Conservation (phyloP, 2,113 vertebrate species). For the Clarias gariepinus region DNA sequence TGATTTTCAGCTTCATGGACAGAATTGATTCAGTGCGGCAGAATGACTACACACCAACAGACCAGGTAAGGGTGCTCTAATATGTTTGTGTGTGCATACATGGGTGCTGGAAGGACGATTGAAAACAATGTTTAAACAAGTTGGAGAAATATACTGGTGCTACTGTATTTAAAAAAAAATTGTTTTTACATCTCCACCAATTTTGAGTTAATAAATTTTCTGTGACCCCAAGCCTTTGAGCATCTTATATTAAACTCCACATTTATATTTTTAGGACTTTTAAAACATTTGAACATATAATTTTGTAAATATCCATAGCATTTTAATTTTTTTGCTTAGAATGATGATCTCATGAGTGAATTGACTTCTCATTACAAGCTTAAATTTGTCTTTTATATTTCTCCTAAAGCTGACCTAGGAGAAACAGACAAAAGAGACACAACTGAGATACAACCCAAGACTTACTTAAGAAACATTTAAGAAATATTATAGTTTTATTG, state of each 20-base stretch:
- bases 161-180: not conserved
- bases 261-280: not conserved
- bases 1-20: conserved; percentile 86
- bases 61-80: conserved; percentile 81
- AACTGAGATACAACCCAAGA: no score
- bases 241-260: not conserved
- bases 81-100: not conserved
- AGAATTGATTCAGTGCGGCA: conserved; percentile 88
- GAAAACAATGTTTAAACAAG: not conserved
- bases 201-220: not conserved
- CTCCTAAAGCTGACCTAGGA: no score
- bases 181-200: not conserved
- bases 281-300: not conserved
- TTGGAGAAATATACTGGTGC: not conserved
- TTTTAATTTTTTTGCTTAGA: no score
- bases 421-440: no score
- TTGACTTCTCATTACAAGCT: no score
- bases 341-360: no score
- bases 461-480: no score
- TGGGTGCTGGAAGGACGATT: not conserved
- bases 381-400: not conserved
- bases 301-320: not conserved
- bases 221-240: not conserved
- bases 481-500: no score
- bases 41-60: conserved; percentile 92